These are phyloP conservation scores for Trichechus manatus DNA, from an alignment of 2,113 vertebrate species.

Conservation along the genomic window DNA sequence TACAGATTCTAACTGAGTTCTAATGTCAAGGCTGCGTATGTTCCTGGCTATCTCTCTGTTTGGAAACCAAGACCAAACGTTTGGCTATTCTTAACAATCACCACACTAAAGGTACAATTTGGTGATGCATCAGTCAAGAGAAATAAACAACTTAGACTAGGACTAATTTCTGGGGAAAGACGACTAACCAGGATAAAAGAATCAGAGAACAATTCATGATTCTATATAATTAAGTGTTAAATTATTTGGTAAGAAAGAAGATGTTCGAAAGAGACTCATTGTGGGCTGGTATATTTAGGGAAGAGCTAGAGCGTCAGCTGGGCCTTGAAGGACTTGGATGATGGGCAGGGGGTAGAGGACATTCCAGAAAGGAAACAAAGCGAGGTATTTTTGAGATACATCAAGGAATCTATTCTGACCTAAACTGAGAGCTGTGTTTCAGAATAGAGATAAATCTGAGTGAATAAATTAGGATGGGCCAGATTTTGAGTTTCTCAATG, in stretches of 20 bases:
- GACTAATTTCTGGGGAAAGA: conserved; percentile 39
- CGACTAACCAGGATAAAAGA: conserved; percentile 43
- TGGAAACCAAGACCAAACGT: conserved; percentile 49
- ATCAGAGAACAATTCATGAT: conserved; percentile 46
- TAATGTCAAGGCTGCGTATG: not conserved
- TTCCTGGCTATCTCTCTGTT: not conserved
- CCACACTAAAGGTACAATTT: conserved; percentile 65
- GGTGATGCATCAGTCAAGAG: conserved; percentile 64
- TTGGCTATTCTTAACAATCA: not conserved
- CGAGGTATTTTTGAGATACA: not conserved
- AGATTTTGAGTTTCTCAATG: conserved; percentile 9
- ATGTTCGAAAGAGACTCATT: not conserved
- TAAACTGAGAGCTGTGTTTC: not conserved
- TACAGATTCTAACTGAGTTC: conserved; percentile 12
- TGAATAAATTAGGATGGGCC: not conserved
- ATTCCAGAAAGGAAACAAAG: not conserved
- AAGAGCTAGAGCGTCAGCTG: not conserved
- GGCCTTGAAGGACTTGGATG: not conserved
- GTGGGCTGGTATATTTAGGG: not conserved
- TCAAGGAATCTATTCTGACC: conserved; percentile 18
- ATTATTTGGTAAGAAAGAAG: conserved; percentile 15
- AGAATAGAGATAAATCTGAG: not conserved
- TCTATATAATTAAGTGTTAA: conserved; percentile 68
- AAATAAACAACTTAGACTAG: conserved; percentile 59
- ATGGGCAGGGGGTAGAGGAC: not conserved